Evolutionary conservation across 2,113 vertebrate genomes (phyloP).

Genomic region (Otocyon megalotis): DNA sequence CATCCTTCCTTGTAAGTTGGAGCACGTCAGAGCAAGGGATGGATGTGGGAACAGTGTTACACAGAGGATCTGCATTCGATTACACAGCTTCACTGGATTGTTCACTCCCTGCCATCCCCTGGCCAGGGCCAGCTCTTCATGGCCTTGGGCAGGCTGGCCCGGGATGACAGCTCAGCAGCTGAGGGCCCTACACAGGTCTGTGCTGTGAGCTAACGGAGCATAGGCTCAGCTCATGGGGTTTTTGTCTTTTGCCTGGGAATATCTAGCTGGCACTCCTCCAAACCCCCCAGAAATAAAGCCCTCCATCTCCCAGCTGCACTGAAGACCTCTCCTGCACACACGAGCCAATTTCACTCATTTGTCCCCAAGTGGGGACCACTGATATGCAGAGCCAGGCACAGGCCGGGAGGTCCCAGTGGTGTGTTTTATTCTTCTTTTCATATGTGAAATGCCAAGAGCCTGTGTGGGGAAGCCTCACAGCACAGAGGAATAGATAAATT

Average conservation of each 20-base stretch:
- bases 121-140: too few relatives aligned
- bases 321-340: background rate
- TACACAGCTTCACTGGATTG: accelerated
- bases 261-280: background rate
- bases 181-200: background rate
- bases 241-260: background rate
- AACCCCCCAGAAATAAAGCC: background rate
- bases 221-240: accelerated
- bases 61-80: too few relatives aligned
- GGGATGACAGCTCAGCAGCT: background rate
- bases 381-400: accelerated
- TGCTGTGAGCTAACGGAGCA: accelerated
- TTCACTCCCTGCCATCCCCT: too few relatives aligned
- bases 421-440: background rate
- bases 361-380: accelerated
- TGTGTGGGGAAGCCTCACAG: background rate
- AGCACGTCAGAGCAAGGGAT: background rate
- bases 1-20: background rate
- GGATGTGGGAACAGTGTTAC: accelerated
- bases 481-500: background rate
- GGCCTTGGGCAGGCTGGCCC: background rate
- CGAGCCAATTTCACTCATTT: background rate
- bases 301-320: background rate
- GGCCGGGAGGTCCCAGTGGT: accelerated
- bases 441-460: accelerated